A percentile compares a stretch with the other conserved stretches of the same genome.
phyloP scores from a whole-genome alignment of 2,888 invertebrate genomes.

The Patella pellucida region DNA sequence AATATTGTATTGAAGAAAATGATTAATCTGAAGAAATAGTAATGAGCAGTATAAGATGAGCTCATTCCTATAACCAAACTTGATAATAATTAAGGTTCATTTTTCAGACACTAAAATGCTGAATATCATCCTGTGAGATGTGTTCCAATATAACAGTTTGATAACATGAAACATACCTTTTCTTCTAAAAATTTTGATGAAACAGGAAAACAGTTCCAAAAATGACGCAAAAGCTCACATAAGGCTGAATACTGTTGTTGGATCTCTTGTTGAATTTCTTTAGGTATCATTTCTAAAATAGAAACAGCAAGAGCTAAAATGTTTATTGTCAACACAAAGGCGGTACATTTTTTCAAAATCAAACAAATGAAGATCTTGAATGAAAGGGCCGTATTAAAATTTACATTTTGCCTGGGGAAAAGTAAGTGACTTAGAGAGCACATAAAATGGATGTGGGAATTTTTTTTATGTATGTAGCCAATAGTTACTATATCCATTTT shows the following conservation, averaged over 20 bases:
- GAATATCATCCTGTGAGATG: too few species aligned
- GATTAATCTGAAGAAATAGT: too few species aligned
- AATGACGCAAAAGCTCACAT: conserved; percentile 90
- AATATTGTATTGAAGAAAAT: too few species aligned
- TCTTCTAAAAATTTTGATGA: conserved; percentile 82
- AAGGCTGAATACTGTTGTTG: conserved; percentile 87
- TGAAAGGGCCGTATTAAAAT: not conserved
- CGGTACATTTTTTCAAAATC: not conserved
- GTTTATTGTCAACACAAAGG: not conserved
- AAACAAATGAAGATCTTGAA: not conserved
- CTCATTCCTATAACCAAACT: too few species aligned
- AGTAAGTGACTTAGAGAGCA: too few species aligned
- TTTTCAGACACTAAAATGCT: too few species aligned
- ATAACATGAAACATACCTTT: conserved; percentile 67
- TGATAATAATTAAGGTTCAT: too few species aligned
- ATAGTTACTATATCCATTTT: too few species aligned
- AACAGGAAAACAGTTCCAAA: conserved; percentile 93
- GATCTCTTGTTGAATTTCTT: conserved; percentile 82
- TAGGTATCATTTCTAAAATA: conserved; percentile 81
- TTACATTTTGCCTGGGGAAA: not conserved
- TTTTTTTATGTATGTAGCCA: too few species aligned
- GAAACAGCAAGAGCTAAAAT: not conserved
- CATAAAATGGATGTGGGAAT: too few species aligned
- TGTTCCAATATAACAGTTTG: too few species aligned
- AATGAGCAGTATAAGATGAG: too few species aligned